A percentile compares a stretch with the other conserved stretches of the same genome.
These are phyloP conservation scores for Leptodactylus fuscus DNA, from an alignment of 2,113 vertebrate genomes.

Conservation along the genomic window DNA sequence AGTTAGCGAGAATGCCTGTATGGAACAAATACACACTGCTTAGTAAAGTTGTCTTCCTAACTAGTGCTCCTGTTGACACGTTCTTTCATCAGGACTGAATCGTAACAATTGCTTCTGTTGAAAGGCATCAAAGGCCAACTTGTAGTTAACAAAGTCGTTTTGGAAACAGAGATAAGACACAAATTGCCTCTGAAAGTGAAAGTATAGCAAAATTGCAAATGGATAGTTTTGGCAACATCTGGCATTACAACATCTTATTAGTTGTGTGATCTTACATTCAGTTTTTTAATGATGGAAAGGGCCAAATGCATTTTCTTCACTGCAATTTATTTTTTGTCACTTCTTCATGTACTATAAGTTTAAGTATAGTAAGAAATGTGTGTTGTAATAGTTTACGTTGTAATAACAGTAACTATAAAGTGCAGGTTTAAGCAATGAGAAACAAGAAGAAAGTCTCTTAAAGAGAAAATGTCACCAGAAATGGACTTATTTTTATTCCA, in stretches of 20 bases:
- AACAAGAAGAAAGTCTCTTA: too few relatives aligned
- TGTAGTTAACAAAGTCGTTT: slow-evolving; percentile 69
- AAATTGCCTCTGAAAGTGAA: slow-evolving; percentile 61
- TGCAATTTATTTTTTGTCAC: not conserved
- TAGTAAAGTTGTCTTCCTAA: slow-evolving; percentile 45
- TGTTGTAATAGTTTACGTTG: too few relatives aligned
- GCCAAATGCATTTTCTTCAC: not conserved
- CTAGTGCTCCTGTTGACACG: slow-evolving; percentile 65
- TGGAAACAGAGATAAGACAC: slow-evolving; percentile 67
- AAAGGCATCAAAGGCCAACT: slow-evolving; percentile 75
- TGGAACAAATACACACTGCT: slow-evolving; percentile 33
- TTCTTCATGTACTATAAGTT: not conserved
- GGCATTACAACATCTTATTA: not conserved
- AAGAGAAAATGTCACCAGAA: too few relatives aligned
- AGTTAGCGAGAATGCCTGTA: slow-evolving; percentile 24
- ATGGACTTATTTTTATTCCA: too few relatives aligned
- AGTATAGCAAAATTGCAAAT: slow-evolving; percentile 54
- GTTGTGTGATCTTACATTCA: not conserved
- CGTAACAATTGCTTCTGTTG: slow-evolving; percentile 71
- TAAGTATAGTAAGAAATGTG: too few relatives aligned
- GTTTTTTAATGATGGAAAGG: slow-evolving; percentile 32
- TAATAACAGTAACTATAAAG: too few relatives aligned
- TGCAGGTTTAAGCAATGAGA: too few relatives aligned
- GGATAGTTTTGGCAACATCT: slow-evolving; percentile 62
- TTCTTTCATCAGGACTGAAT: slow-evolving; percentile 71